phyloP scores from a whole-genome alignment of 1,140 invertebrate species.

The Conus betulinus region DNA sequence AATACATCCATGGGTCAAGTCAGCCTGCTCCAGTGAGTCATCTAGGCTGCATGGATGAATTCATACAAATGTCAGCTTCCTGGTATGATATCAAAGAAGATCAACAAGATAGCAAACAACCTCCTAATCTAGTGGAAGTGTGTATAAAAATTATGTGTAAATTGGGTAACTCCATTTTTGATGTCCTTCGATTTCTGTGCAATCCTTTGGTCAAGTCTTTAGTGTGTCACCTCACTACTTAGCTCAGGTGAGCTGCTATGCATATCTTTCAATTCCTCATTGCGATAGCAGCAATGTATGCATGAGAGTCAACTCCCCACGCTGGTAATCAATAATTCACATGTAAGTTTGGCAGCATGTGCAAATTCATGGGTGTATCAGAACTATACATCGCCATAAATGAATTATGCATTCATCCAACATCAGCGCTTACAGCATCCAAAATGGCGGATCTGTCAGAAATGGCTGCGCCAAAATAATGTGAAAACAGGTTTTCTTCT shows the following conservation, averaged over 20 bases:
- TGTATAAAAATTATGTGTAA: no score
- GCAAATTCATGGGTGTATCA: slow-evolving; percentile 34
- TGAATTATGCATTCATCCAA: slow-evolving; percentile 51
- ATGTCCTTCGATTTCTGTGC: no score
- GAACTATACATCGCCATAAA: slow-evolving; percentile 44
- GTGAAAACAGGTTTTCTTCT: slow-evolving; percentile 22
- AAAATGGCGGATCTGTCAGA: slow-evolving; percentile 44
- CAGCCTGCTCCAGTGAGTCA: no score
- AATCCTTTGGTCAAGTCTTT: no score
- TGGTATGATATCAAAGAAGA: no score
- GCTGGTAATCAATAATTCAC: background rate
- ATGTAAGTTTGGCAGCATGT: background rate
- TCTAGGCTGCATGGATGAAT: no score
- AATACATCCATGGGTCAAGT: no score
- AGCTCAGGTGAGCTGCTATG: background rate
- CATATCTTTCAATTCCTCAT: background rate
- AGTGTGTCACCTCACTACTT: no score
- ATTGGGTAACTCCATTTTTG: no score
- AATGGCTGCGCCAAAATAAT: slow-evolving; percentile 36
- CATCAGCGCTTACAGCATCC: slow-evolving; percentile 42
- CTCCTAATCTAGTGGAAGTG: no score
- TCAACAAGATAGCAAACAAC: no score
- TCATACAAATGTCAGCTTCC: no score
- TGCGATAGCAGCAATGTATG: background rate
- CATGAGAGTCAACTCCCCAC: background rate